Evolutionary conservation across 2,797 vertebrate genomes (phyloP).

Genomic region (Mus minutoides): DNA sequence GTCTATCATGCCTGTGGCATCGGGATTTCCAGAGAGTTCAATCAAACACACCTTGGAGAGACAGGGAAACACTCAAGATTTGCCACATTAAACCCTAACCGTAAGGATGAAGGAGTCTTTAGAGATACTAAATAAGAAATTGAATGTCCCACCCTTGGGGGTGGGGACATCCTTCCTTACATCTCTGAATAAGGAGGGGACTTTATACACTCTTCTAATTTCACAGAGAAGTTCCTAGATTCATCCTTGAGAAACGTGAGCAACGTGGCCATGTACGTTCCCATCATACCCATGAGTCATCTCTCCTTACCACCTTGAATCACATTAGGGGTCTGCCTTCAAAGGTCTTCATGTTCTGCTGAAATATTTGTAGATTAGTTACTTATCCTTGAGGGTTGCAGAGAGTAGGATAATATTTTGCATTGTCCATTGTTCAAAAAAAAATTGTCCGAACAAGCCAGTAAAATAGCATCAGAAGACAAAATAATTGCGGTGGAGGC

Average conservation of each 20-base stretch:
- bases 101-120: background rate
- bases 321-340: background rate
- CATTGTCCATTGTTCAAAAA: background rate
- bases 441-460: background rate
- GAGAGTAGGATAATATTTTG: background rate
- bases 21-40: background rate
- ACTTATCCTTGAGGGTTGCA: background rate
- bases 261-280: background rate
- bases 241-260: background rate
- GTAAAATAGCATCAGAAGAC: background rate
- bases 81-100: background rate
- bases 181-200: background rate
- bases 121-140: background rate
- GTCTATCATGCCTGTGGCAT: background rate
- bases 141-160: background rate
- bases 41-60: background rate
- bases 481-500: background rate
- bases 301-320: background rate
- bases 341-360: background rate
- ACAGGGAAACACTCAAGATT: background rate
- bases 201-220: background rate
- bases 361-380: background rate
- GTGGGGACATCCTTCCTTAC: background rate
- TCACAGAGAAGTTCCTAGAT: slow-evolving; percentile 4
- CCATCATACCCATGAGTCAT: background rate